Evolutionary conservation across 92 coral and sea anemone genomes (phyloP).

Genomic region (Porites evermanni): DNA sequence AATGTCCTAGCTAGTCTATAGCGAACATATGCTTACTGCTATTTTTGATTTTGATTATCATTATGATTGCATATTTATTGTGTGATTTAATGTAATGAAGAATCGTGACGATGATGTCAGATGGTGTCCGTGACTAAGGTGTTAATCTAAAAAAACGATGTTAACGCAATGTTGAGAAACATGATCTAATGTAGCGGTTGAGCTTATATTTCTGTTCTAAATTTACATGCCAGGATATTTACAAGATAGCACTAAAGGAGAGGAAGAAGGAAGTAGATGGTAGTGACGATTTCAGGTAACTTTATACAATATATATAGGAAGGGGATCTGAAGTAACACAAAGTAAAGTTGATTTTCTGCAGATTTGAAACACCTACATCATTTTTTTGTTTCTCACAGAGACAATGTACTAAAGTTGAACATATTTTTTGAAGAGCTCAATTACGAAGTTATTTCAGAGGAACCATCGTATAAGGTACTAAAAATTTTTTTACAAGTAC

Average conservation of each 20-base stretch:
- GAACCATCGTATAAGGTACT: slow-evolving; percentile 73
- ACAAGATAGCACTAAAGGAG: neutral
- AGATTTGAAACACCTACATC: neutral
- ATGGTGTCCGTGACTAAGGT: neutral
- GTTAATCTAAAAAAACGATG: neutral
- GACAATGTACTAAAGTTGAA: slow-evolving; percentile 61
- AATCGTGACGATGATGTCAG: too few species aligned
- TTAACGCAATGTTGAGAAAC: neutral
- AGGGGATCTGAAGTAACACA: neutral
- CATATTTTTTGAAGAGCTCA: slow-evolving; percentile 83
- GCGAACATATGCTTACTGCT: neutral
- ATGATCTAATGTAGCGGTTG: too few species aligned
- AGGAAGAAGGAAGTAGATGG: slow-evolving; percentile 16
- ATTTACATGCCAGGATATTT: neutral
- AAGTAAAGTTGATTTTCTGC: neutral
- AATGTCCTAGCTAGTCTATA: too few species aligned
- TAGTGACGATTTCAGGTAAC: slow-evolving; percentile 1
- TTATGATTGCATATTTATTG: neutral
- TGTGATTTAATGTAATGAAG: neutral
- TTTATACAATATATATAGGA: neutral
- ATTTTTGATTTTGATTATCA: neutral
- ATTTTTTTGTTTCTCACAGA: neutral
- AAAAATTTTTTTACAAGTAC: too few species aligned
- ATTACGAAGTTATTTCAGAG: slow-evolving; percentile 76
- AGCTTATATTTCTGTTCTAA: neutral